Percentiles rank a stretch among this genome's conserved stretches.
Conservation (phyloP, 2,888 invertebrate genomes). For the Drosophila atroscutellata region DNA sequence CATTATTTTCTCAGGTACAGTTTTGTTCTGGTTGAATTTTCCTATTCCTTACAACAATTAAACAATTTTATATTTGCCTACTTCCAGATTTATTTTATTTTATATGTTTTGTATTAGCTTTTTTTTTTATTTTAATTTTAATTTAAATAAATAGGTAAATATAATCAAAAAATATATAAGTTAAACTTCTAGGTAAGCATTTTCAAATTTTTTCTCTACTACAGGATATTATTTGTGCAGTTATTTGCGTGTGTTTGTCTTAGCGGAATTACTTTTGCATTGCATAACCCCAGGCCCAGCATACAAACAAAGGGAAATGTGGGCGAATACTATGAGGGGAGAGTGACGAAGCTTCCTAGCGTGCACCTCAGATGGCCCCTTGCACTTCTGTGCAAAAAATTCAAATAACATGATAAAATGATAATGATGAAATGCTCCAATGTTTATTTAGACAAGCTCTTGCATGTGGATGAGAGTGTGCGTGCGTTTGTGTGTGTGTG, state of each 20-base stretch:
- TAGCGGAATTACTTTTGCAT: slow-evolving; percentile 58
- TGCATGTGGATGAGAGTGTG: neutral
- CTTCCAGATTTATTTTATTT: neutral
- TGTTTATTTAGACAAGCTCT: slow-evolving; percentile 64
- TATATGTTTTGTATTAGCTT: neutral
- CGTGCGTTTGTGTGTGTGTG: neutral
- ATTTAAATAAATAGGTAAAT: neutral
- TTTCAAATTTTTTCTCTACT: neutral
- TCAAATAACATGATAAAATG: slow-evolving; percentile 74
- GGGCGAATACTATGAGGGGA: neutral
- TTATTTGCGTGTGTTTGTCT: slow-evolving; percentile 43
- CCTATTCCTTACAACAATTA: neutral
- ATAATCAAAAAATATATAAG: too few relatives aligned
- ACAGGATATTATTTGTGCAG: slow-evolving; percentile 33
- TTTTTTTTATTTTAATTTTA: neutral
- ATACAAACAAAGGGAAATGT: slow-evolving; percentile 35
- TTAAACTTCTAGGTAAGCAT: neutral
- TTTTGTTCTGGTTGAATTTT: neutral
- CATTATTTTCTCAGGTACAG: neutral
- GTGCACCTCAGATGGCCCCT: slow-evolving; percentile 36
- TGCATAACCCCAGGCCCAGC: slow-evolving; percentile 48
- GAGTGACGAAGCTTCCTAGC: slow-evolving; percentile 4
- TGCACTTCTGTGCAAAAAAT: slow-evolving; percentile 65
- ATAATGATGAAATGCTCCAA: slow-evolving; percentile 73
- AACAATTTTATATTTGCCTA: neutral